Percentiles rank a stretch among this genome's conserved stretches.
These are phyloP conservation scores for Eulimnadia texana DNA, from an alignment of 1,140 invertebrate genomes.

Conservation along the genomic window DNA sequence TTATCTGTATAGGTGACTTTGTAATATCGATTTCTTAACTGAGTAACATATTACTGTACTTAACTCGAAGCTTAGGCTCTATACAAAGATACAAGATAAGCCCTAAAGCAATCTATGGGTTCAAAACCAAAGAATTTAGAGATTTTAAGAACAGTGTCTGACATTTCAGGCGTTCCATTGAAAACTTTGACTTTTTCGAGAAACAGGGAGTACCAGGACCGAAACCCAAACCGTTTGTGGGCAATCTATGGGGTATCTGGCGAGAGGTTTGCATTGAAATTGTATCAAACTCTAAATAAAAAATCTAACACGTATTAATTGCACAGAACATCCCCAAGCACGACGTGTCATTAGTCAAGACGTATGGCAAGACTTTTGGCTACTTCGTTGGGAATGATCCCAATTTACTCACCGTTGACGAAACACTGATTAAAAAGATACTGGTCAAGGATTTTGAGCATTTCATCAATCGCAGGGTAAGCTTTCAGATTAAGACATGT, in stretches of 20 bases:
- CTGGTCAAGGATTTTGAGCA: conserved; percentile 40
- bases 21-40: too few relatives aligned
- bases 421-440: conserved; percentile 38
- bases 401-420: conserved; percentile 24
- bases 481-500: neutral
- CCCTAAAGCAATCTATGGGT: too few relatives aligned
- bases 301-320: neutral
- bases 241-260: conserved; percentile 15
- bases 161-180: too few relatives aligned
- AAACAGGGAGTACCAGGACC: conserved; percentile 12
- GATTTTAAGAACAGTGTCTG: too few relatives aligned
- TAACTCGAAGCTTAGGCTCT: too few relatives aligned
- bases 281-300: too few relatives aligned
- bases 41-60: too few relatives aligned
- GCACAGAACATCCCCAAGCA: conserved; percentile 6
- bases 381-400: conserved; percentile 8
- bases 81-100: too few relatives aligned
- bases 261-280: neutral
- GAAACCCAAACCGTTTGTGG: conserved; percentile 8
- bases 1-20: too few relatives aligned
- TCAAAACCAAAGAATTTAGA: too few relatives aligned
- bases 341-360: conserved; percentile 5
- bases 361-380: conserved; percentile 14
- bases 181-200: conserved; percentile 8
- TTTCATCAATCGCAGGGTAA: conserved; percentile 31